A percentile compares a stretch with the other conserved stretches of the same genome.
Evolutionary conservation across 1,140 invertebrate species (phyloP).

Genomic region (Anoplolepis gracilipes): DNA sequence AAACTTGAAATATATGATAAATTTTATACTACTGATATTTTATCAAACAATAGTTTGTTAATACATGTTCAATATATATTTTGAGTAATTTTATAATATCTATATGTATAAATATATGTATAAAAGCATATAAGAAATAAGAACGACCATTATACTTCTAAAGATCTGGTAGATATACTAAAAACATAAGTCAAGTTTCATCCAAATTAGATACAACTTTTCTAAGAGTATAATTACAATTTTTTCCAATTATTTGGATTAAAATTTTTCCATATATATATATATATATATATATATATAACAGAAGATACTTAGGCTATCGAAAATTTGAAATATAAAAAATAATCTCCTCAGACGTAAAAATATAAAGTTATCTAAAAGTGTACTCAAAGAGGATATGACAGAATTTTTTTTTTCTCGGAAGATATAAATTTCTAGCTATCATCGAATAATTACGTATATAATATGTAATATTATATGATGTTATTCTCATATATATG

Average conservation of each 20-base stretch:
- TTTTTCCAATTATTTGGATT: slow-evolving; percentile 34
- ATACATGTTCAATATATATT: slow-evolving; percentile 1
- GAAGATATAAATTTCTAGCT: slow-evolving; percentile 49
- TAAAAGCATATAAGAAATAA: neutral
- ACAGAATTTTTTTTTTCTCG: slow-evolving; percentile 14
- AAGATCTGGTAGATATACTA: neutral
- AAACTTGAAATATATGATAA: slow-evolving; percentile 44
- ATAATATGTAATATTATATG: neutral
- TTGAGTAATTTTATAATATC: slow-evolving; percentile 7
- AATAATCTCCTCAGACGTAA: slow-evolving; percentile 38
- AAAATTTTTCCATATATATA: slow-evolving; percentile 31
- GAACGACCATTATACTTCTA: neutral
- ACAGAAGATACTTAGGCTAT: neutral
- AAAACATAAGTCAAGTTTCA: slow-evolving; percentile 25
- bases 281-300: too few relatives aligned
- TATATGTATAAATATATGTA: neutral
- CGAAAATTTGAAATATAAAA: slow-evolving; percentile 51
- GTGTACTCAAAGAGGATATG: slow-evolving; percentile 45
- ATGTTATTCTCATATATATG: neutral
- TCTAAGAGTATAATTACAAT: slow-evolving; percentile 5
- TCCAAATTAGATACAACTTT: neutral
- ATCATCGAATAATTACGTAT: slow-evolving; percentile 31
- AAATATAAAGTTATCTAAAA: slow-evolving; percentile 53
- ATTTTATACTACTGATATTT: neutral
- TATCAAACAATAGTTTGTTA: neutral